Evolutionary conservation across 2,888 invertebrate genomes (phyloP), one percentile per base, ranked within the genome.

Genomic region (Diadegma fenestrale): DNA sequence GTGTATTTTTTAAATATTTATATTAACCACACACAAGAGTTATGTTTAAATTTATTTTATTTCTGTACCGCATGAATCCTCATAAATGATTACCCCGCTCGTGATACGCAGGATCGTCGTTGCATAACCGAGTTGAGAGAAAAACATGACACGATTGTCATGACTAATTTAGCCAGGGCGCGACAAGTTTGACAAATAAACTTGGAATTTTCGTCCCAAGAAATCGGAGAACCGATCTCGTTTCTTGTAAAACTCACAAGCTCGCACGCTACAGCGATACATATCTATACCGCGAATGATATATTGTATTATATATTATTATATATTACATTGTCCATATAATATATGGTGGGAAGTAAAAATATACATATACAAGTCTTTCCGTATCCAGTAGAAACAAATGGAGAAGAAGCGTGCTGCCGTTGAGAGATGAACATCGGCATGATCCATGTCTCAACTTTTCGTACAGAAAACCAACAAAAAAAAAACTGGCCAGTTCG

Each of bases 401-500:
- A 54, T 54, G 54, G 19, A 54, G 19, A 82, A 64, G 61, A 19
- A 26, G 45, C 37, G 30, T 37, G 51, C 43, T 68, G 80, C 64
- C 37, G 48, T 73, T 54, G 68, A 82, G 76, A 69, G 58, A 43
- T 48, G 64, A 66, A 77, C 79, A 37, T 37, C 69, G 48, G 63
- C 75, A 77, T 71, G 80, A 85, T 58, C 72, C 82, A 85, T 73
- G 80, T 66, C 66, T 80, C 77, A 82, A 79, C 79, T 79, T 77
- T 76, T 30, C 37, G 37, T 22, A n/a, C 26, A 33, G 26, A 10
- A 41, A 41, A 45, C 77, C 64, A 69, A n/a, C n/a, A 33, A 73
- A 66, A 69, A 79, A 89, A 30, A 30, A 89, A 89, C 88, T 88
- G 87, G 88, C 79, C 88, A 88, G 89, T 89, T 89, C 88, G 89